Conservation (phyloP, 1,140 invertebrate species). For the Myzus persicae region DNA sequence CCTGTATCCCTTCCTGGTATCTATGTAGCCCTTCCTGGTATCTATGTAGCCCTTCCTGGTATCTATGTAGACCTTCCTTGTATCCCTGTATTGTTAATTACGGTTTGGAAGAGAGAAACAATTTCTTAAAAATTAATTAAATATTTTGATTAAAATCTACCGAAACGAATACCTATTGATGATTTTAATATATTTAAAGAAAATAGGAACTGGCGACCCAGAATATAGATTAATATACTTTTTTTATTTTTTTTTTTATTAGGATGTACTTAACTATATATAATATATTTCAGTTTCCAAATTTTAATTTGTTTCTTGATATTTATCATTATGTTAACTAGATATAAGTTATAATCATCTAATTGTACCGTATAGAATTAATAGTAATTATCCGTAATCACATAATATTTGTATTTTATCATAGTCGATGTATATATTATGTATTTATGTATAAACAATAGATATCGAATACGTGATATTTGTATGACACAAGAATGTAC, state of each 20-base stretch:
- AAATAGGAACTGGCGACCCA: background rate
- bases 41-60: no score
- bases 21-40: no score
- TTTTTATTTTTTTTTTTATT: background rate
- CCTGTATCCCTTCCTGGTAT: no score
- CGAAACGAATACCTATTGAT: background rate
- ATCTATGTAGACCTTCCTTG: no score
- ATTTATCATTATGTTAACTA: background rate
- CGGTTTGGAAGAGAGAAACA: background rate
- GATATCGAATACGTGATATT: background rate
- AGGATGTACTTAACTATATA: background rate
- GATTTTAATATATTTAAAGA: background rate
- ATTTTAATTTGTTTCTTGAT: background rate
- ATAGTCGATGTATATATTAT: no score
- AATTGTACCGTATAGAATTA: background rate
- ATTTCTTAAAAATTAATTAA: background rate
- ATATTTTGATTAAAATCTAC: slow-evolving; percentile 4
- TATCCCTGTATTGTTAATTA: background rate
- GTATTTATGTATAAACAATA: no score
- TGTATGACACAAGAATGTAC: background rate
- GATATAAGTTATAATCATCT: background rate
- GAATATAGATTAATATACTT: background rate
- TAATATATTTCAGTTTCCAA: background rate
- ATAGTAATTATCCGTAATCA: background rate
- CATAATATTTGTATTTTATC: no score